These are phyloP conservation scores for Erebia ligea DNA, from an alignment of 2,888 invertebrate species.

Conservation along the genomic window DNA sequence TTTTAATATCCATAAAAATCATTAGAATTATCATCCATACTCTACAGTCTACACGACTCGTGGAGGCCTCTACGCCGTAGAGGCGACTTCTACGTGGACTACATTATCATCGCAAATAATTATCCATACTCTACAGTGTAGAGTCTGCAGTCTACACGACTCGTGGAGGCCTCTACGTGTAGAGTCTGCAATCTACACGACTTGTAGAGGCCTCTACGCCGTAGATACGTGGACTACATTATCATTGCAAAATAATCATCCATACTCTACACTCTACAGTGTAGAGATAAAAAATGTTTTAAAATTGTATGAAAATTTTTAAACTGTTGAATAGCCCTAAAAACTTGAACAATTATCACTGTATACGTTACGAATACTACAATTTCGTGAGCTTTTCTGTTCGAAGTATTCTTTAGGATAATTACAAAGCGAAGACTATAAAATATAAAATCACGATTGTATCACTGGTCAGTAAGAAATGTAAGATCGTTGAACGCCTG, in stretches of 20 bases:
- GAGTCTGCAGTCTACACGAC: too few species aligned
- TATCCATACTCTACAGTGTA: too few species aligned
- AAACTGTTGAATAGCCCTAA: slow-evolving; percentile 43
- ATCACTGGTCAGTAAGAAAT: neutral
- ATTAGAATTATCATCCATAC: too few species aligned
- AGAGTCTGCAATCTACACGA: too few species aligned
- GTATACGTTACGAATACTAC: slow-evolving; percentile 14
- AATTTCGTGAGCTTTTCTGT: slow-evolving; percentile 27
- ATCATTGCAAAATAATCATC: too few species aligned
- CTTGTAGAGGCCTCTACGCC: neutral
- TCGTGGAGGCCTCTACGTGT: neutral
- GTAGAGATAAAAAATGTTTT: neutral
- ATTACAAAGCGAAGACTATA: slow-evolving; percentile 1
- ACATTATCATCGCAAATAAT: too few species aligned
- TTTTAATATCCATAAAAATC: too few species aligned
- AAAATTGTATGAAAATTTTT: neutral
- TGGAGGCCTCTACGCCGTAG: neutral
- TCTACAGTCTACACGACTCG: too few species aligned
- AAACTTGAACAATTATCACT: slow-evolving; percentile 42
- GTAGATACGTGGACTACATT: neutral
- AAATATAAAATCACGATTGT: neutral
- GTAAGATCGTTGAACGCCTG: neutral
- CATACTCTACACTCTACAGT: too few species aligned
- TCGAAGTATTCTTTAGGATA: neutral
- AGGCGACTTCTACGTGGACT: neutral